Evolutionary conservation across 2,797 vertebrate species (phyloP).

Genomic region (Poeciliopsis infans): DNA sequence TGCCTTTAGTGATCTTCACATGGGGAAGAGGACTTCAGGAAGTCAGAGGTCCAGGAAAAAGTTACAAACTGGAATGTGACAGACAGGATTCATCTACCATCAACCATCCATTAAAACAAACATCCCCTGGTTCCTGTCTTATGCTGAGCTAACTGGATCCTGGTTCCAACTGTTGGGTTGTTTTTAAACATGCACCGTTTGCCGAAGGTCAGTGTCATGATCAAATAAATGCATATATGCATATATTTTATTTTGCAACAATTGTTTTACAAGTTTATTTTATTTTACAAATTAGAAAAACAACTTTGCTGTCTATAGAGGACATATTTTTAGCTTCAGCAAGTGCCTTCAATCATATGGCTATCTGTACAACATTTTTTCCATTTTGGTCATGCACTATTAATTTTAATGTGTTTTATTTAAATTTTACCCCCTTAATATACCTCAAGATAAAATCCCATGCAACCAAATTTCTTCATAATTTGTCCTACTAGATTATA

Average conservation of each 20-base stretch:
- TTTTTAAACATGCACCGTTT: neutral
- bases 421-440: neutral
- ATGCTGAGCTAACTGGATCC: conserved; percentile 1
- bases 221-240: neutral
- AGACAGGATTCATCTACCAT: conserved; percentile 7
- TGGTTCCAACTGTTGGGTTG: neutral
- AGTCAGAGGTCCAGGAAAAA: conserved; percentile 2
- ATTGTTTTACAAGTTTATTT: neutral
- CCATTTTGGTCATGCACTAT: neutral
- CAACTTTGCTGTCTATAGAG: neutral
- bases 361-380: neutral
- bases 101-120: conserved; percentile 2
- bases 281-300: neutral
- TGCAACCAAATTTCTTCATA: neutral
- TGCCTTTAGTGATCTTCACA: neutral
- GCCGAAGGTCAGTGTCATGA: neutral
- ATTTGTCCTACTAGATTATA: neutral
- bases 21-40: neutral
- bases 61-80: neutral
- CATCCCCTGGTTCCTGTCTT: neutral
- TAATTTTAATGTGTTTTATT: neutral
- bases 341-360: neutral
- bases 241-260: neutral
- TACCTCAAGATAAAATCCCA: neutral
- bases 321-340: neutral